phyloP scores from a whole-genome alignment of 2,113 vertebrate species.

The Trogon melanurus region DNA sequence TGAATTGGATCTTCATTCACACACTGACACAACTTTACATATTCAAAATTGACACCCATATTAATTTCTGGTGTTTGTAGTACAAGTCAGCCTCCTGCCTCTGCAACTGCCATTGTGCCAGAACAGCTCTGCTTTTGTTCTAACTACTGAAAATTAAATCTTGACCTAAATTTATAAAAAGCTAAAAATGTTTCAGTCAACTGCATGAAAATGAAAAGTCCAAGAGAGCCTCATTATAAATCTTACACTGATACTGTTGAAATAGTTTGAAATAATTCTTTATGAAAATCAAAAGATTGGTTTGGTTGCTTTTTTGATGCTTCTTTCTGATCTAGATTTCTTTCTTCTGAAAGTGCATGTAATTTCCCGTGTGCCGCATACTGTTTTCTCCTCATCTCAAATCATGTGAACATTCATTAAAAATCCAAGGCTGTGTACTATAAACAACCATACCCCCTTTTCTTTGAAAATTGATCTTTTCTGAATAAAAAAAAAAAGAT shows the following conservation, averaged over 20 bases:
- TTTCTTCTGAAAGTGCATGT: conserved; percentile 30
- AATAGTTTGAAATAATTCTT: conserved; percentile 18
- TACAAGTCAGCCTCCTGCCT: background rate
- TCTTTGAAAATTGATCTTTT: background rate
- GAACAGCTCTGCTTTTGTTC: conserved; percentile 67
- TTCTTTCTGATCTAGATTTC: conserved; percentile 34
- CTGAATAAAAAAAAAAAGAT: background rate
- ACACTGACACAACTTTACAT: conserved; percentile 61
- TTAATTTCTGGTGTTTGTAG: conserved; percentile 10
- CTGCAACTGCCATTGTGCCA: conserved; percentile 22
- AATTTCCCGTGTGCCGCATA: conserved; percentile 22
- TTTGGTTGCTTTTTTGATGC: background rate
- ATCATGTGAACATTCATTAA: background rate
- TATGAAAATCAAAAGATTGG: conserved; percentile 1
- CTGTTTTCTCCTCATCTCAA: conserved; percentile 7
- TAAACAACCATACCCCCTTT: background rate
- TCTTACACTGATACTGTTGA: background rate
- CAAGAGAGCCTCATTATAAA: conserved; percentile 10
- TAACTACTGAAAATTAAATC: conserved; percentile 71
- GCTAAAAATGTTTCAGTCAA: conserved; percentile 46
- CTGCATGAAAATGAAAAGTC: background rate
- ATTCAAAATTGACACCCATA: conserved; percentile 61
- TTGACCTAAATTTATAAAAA: conserved; percentile 65
- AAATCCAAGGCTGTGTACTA: background rate
- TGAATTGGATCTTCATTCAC: conserved; percentile 78